Percentiles rank a stretch among this genome's conserved stretches.
phyloP scores from a whole-genome alignment of 2,113 vertebrate species.

The Onychostoma macrolepis region DNA sequence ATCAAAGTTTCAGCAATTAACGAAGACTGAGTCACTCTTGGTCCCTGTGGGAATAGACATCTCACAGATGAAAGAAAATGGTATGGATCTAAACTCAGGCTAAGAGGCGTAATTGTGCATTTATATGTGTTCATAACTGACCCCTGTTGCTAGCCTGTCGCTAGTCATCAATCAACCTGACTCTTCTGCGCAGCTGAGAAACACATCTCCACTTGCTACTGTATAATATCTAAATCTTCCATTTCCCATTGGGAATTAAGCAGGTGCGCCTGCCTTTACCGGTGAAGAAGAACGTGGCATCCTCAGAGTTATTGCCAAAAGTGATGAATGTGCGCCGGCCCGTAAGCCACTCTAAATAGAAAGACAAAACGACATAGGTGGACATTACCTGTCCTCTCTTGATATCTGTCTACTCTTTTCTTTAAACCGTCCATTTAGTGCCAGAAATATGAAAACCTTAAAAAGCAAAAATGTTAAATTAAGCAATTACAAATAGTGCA shows the following conservation, averaged over 20 bases:
- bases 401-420: neutral
- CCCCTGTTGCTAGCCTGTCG: conserved; percentile 24
- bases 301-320: conserved; percentile 1
- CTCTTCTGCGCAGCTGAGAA: conserved; percentile 36
- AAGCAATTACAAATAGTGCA: neutral
- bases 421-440: neutral
- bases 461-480: neutral
- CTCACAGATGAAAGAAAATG: conserved; percentile 51
- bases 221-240: conserved; percentile 30
- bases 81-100: conserved; percentile 49
- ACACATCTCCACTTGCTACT: conserved; percentile 31
- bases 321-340: conserved; percentile 3
- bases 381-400: neutral
- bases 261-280: conserved; percentile 8
- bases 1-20: conserved; percentile 58
- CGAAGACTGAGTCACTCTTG: conserved; percentile 32
- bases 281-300: conserved; percentile 4
- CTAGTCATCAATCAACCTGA: conserved; percentile 48
- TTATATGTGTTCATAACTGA: conserved; percentile 51
- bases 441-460: neutral
- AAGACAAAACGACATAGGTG: conserved; percentile 6
- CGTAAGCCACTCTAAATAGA: neutral
- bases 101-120: conserved; percentile 51
- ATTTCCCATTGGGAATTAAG: conserved; percentile 37
- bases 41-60: conserved; percentile 43